Evolutionary conservation across 2,113 vertebrate genomes (phyloP).

Genomic region (Nycticryphes semicollaris): DNA sequence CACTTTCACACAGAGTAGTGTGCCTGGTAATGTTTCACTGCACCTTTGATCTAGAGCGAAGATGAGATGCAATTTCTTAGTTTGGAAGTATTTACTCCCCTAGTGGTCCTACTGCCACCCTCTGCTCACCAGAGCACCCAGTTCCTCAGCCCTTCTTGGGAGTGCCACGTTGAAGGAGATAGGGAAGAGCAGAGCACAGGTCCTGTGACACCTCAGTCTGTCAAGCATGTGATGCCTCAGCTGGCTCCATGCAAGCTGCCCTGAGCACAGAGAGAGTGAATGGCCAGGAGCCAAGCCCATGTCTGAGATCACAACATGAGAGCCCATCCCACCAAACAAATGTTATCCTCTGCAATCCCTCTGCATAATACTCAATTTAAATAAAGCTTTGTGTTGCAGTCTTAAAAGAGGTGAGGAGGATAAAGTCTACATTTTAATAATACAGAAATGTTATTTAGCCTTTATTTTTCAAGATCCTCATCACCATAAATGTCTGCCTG

Average conservation of each 20-base stretch:
- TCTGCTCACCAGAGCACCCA: background rate
- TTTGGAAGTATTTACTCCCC: background rate
- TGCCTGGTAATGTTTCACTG: background rate
- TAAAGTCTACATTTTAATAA: background rate
- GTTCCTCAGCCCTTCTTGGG: background rate
- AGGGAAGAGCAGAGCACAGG: fast-evolving
- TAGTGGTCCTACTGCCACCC: background rate
- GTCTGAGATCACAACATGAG: too few species aligned
- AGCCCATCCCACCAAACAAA: background rate
- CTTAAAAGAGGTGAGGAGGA: background rate
- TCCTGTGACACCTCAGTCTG: background rate
- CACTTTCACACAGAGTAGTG: background rate
- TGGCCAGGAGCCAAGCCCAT: background rate
- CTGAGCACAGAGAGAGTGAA: fast-evolving
- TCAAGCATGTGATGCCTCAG: background rate
- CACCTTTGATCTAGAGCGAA: fast-evolving
- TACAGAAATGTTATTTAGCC: background rate
- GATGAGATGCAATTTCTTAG: background rate
- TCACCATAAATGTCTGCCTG: background rate
- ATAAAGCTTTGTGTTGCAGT: background rate
- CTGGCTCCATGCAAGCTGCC: fast-evolving
- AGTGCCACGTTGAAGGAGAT: fast-evolving
- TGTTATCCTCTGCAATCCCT: background rate
- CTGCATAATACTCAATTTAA: background rate
- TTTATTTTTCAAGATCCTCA: background rate